Base-by-base conservation (phyloP, 2,113 vertebrate genomes). In the Myiopsitta monachus region DNA sequence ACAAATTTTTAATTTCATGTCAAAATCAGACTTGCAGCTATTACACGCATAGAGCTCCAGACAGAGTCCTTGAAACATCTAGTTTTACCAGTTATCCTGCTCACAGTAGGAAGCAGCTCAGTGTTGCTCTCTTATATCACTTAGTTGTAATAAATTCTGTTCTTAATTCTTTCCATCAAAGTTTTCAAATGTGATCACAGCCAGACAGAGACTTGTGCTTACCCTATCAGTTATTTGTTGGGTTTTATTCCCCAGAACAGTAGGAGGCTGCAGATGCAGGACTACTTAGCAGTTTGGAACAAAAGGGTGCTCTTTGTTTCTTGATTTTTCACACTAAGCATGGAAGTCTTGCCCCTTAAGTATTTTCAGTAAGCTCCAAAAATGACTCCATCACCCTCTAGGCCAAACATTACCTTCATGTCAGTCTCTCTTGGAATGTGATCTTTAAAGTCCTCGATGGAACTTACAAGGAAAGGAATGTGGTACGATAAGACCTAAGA, bases 381-480 rank as follows among this genome's bases (percentile, higher is more conserved):
- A 92, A 73, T 1, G 0, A 69, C 21, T 55, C 61, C 9, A 13
- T 15, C 67, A 61, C 12, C 11, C 47, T 36, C 38, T 43, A 5
- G 59, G 76, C 33, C 88, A 77, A 83, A 62, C 61, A 44, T 95
- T 98, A 99, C 99, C 99, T 99, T 99, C 99, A 99, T 99, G 97
- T 99, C 99, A 2, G 99, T 99, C 96, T 99, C 99, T 92, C 99
- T 98, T 95, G 99, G 99, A 98, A 99, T 99, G 98, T 99, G 99
- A 97, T 99, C 99, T 96, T 99, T 99, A 90, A 99, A 99, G 93
- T 99, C 99, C 96, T 99, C 99, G 54, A 99, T 99, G 39, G 99
- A 99, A 97, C 99, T 99, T 96, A 99, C 99, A 97, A 99, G 98
- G 97, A 99, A 99, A 88, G 99, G 99, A 98, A 99, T 99, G 96